phyloP scores from a whole-genome alignment of 1,140 invertebrate species.

The Oreohelix idahoensis region DNA sequence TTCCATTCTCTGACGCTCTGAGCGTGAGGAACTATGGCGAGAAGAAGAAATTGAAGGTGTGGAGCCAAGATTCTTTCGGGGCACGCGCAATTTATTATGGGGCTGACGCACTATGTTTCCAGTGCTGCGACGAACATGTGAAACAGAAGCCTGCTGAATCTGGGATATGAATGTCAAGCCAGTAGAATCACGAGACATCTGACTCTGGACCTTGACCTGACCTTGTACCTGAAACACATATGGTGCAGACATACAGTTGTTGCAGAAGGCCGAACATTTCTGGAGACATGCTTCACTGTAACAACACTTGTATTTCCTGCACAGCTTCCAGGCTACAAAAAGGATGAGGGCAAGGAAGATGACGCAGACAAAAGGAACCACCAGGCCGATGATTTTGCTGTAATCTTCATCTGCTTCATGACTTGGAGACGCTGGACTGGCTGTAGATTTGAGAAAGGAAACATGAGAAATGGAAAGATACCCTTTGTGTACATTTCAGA shows the following conservation, averaged over 20 bases:
- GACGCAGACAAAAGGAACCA: conserved; percentile 8
- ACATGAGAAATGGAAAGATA: neutral
- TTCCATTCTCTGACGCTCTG: neutral
- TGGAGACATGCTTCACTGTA: neutral
- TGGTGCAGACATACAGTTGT: conserved; percentile 3
- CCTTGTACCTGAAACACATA: neutral
- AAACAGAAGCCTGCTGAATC: neutral
- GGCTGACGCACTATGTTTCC: neutral
- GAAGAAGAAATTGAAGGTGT: neutral
- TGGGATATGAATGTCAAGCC: neutral
- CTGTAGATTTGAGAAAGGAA: conserved; percentile 2
- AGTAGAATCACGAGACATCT: neutral
- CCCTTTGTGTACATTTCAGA: neutral
- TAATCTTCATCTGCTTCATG: neutral
- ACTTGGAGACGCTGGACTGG: neutral
- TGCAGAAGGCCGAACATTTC: conserved; percentile 1
- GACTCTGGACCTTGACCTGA: neutral
- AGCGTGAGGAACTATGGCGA: neutral
- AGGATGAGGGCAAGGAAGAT: conserved; percentile 5
- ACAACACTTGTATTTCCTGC: neutral
- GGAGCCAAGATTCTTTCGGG: neutral
- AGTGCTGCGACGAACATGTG: neutral
- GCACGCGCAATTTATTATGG: neutral
- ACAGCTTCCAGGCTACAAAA: neutral
- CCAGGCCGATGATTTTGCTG: conserved; percentile 5